Evolutionary conservation across 2,888 invertebrate species (phyloP).

Genomic region (Cosmia pyralina): DNA sequence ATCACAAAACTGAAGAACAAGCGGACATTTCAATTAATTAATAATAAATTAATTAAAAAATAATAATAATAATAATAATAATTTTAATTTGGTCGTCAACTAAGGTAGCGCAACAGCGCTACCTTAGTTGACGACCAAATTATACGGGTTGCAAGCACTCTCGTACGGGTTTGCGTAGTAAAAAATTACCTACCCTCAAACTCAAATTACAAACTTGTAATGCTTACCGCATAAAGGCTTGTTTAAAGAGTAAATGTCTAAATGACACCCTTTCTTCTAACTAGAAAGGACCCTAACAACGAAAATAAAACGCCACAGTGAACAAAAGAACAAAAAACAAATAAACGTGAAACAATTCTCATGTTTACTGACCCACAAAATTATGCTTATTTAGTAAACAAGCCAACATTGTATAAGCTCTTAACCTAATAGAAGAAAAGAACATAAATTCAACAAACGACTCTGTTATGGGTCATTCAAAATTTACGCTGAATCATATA

Average conservation of each 20-base stretch:
- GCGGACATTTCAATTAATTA: too few relatives aligned
- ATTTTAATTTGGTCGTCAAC: too few relatives aligned
- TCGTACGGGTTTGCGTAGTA: too few relatives aligned
- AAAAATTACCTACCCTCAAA: background rate
- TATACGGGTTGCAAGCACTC: too few relatives aligned
- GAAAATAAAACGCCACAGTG: slow-evolving; percentile 24
- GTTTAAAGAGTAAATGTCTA: slow-evolving; percentile 1
- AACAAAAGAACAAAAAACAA: slow-evolving; percentile 27
- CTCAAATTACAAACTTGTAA: slow-evolving; percentile 6
- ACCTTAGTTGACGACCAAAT: background rate
- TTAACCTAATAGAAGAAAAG: slow-evolving; percentile 62
- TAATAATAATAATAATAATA: too few relatives aligned
- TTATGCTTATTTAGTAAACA: slow-evolving; percentile 48
- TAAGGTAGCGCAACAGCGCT: too few relatives aligned
- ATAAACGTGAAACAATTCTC: slow-evolving; percentile 34
- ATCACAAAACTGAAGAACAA: too few relatives aligned
- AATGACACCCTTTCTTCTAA: slow-evolving; percentile 12
- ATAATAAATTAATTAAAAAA: too few relatives aligned
- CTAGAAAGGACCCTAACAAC: slow-evolving; percentile 12
- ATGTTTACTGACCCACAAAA: slow-evolving; percentile 33
- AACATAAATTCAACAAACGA: slow-evolving; percentile 60
- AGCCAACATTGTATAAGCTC: slow-evolving; percentile 59
- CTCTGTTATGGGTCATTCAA: slow-evolving; percentile 66
- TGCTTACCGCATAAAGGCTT: background rate
- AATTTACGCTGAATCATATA: slow-evolving; percentile 62